Evolutionary conservation across 2,113 vertebrate genomes (phyloP).

Genomic region (Varanus komodoensis): DNA sequence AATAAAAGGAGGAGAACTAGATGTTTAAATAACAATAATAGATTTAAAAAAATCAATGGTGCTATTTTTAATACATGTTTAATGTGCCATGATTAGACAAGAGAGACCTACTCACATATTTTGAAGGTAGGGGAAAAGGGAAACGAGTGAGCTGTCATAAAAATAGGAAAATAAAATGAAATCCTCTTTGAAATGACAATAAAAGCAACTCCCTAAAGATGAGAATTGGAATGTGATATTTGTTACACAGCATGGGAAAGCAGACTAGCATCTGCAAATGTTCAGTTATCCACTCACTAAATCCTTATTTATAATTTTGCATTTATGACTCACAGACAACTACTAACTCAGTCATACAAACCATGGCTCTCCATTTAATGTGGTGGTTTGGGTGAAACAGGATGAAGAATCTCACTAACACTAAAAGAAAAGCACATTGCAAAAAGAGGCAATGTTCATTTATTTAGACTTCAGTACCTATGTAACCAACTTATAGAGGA

Average conservation of each 20-base stretch:
- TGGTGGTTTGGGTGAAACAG: not conserved
- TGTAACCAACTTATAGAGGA: conserved; percentile 39
- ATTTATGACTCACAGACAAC: conserved; percentile 75
- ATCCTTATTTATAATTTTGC: conserved; percentile 66
- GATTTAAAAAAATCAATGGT: conserved; percentile 60
- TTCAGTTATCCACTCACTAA: conserved; percentile 65
- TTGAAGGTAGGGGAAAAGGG: not conserved
- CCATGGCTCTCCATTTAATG: conserved; percentile 51
- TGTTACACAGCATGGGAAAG: conserved; percentile 57
- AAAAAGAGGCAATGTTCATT: conserved; percentile 40
- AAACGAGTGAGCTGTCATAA: conserved; percentile 36
- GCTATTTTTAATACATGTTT: conserved; percentile 61
- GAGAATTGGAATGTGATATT: conserved; percentile 52
- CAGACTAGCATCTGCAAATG: conserved; percentile 67
- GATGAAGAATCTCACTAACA: conserved; percentile 36
- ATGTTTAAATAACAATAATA: conserved; percentile 39
- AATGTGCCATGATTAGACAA: conserved; percentile 50
- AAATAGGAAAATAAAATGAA: conserved; percentile 60
- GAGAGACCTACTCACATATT: not conserved
- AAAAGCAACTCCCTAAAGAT: conserved; percentile 63
- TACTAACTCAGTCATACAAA: conserved; percentile 55
- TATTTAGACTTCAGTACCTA: conserved; percentile 35
- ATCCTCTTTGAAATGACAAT: conserved; percentile 46
- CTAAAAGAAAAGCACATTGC: conserved; percentile 28
- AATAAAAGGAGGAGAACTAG: conserved; percentile 53